Evolutionary conservation across 2,888 invertebrate species (phyloP), one percentile per base, ranked within the genome.

Genomic region (Myathropa florea): DNA sequence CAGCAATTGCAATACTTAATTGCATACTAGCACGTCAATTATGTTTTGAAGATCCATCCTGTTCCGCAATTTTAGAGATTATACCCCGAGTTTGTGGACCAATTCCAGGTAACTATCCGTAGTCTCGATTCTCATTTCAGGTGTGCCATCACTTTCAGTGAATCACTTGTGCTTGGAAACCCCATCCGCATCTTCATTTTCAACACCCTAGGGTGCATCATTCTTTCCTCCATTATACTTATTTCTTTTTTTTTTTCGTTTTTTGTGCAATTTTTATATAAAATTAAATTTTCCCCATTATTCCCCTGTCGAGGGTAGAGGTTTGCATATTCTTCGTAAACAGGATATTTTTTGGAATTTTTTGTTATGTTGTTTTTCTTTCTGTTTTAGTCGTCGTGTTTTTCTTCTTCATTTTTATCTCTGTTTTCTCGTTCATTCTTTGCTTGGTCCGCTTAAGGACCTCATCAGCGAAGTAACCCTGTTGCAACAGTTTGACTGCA

Each of bases 21-120:
- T 98, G 98, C 93, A 94, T 97, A 89, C 94, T 97, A 91, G 97
- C 97, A 75, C 95, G 97, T 89, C 97, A 97, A 93, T 94, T 97
- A 88, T 98, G 98, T 93, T 97, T 96, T 93, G 97, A 97, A 91
- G 97, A 98, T 93, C 95, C 96, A 85, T 97, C 97, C 89, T 98
- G 98, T 93, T 96, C 97, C 89, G 96, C 97, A 88, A 97, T 97
- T 92, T 93, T 97, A 92, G 97, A 97, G 93, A 97, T 97, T 91
- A 97, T 97, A 92, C 97, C 97, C 75, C 95, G 97, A 90, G 97
- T 97, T 90, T 98, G 97, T 93, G 97, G 97, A 88, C 96, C 97
- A 89, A 97, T 97, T 94, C 95, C 97, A 92, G 97, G 97, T 97
- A 93, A 96, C 95, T 94, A 72, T 46, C 86, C 60, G 55, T n/a